Evolutionary conservation across 2,113 vertebrate species (phyloP), one percentile per base, ranked within the genome.

Genomic region (Antechinus flavipes): DNA sequence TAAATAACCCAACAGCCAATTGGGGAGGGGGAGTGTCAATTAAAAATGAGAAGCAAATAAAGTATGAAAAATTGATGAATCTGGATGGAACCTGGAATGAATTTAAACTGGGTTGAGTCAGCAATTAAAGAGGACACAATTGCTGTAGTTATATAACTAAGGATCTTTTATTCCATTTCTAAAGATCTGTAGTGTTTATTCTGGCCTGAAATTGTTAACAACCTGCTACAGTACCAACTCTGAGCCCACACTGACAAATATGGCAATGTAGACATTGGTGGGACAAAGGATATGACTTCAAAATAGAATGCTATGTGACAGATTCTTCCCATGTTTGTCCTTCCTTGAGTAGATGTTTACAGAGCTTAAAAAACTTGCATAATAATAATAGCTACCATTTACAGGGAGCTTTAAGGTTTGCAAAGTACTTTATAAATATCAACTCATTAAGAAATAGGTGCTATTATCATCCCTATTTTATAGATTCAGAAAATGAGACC

Each of bases 21-120:
- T 0, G 16, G 24, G 42, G 55, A 0, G 4, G 25, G 49, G 0
- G 1, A 90, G 46, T n/a, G 46, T 50, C 12, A 84, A 50, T 8
- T 27, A 7, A 1, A 58, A 47, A 9, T 0, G 14, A 47, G 52
- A 14, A 46, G 50, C 91, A n/a, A 12, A 52, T 52, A 10, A 9
- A 47, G 52, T 14, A 3, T 9, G 46, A 54, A 25, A 26, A 94
- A 6, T 47, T 2, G 53, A 10, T 42, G 50, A 8, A 8, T 8
- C 91, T n/a, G 1, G 8, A 2, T n/a, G 1, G 8, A 2, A 6
- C 52, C 47, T 27, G 91, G 22, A 68, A 25, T 1, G 6, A 16
- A n/a, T 14, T 52, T 27, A 54, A 91, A 30, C 1, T 10, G 30
- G 55, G 49, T 54, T 94, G 68, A 56, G 5, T 5, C 53, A 27